phyloP scores from a whole-genome alignment of 2,888 invertebrate species.

The Mesorhabditis spiculigera region DNA sequence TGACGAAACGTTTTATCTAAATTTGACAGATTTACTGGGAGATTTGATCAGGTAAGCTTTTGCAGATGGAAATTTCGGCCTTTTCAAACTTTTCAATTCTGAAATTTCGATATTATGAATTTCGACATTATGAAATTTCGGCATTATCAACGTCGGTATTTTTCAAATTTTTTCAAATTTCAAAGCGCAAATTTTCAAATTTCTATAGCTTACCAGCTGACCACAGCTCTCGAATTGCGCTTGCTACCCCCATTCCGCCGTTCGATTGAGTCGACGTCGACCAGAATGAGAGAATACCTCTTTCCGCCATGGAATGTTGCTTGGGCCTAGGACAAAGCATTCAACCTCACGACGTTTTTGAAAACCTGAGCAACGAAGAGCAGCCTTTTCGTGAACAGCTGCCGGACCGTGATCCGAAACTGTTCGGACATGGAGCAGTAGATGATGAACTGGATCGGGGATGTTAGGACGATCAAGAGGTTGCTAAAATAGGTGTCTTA shows the following conservation, averaged over 20 bases:
- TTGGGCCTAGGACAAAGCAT: constrained; percentile 19
- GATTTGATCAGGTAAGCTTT: too few relatives aligned
- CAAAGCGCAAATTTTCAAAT: not conserved
- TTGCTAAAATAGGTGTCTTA: constrained; percentile 75
- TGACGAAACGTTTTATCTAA: too few relatives aligned
- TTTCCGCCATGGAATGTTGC: constrained; percentile 50
- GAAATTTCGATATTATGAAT: too few relatives aligned
- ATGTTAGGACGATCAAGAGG: constrained; percentile 83
- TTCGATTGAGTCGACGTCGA: not conserved
- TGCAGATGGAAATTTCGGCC: too few relatives aligned
- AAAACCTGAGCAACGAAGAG: constrained; percentile 41
- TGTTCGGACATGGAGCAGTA: constrained; percentile 92
- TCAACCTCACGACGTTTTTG: constrained; percentile 17
- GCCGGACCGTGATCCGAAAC: constrained; percentile 86
- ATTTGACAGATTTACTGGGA: too few relatives aligned
- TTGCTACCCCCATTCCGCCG: not conserved
- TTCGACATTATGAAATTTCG: not conserved
- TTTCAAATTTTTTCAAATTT: not conserved
- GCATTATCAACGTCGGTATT: not conserved
- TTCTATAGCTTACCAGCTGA: not conserved
- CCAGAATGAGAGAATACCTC: constrained; percentile 19
- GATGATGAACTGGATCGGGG: constrained; percentile 84
- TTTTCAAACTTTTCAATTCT: too few relatives aligned
- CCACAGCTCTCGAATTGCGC: not conserved
- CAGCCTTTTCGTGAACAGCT: constrained; percentile 66